phyloP scores from a whole-genome alignment of 2,797 vertebrate genomes.

The Setipinna tenuifilis region DNA sequence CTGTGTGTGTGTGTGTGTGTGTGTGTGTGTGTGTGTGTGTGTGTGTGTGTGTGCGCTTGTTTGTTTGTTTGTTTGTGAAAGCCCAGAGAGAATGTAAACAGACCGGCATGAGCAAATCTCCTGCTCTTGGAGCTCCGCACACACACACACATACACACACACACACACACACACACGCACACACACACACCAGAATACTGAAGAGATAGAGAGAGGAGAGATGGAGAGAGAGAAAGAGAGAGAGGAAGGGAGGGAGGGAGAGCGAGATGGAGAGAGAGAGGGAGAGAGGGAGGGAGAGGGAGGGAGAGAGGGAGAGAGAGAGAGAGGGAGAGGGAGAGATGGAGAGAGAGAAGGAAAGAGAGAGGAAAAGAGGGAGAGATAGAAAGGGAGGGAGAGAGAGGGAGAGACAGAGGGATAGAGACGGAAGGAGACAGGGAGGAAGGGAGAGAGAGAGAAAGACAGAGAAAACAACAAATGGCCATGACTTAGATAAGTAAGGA shows the following conservation, averaged over 20 bases:
- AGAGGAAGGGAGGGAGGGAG: background rate
- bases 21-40: too few relatives aligned
- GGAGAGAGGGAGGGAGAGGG: background rate
- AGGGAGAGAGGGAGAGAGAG: background rate
- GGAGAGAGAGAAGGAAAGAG: background rate
- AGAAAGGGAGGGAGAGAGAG: too few relatives aligned
- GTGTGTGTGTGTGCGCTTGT: too few relatives aligned
- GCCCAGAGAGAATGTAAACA: background rate
- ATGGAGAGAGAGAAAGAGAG: background rate
- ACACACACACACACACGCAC: background rate
- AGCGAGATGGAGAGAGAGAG: background rate
- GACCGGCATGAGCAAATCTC: conserved; percentile 37
- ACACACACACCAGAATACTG: background rate
- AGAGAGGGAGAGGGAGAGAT: too few relatives aligned
- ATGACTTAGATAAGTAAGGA: too few relatives aligned
- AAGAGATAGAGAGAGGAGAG: background rate
- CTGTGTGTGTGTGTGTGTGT: conserved; percentile 38
- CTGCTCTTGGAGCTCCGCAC: background rate
- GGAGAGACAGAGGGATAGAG: too few relatives aligned
- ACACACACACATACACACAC: background rate
- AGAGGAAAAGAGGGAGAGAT: too few relatives aligned
- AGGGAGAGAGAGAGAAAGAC: background rate
- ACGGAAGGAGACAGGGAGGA: too few relatives aligned
- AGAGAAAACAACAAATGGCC: too few relatives aligned
- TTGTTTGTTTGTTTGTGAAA: too few relatives aligned